Conservation (phyloP, 1,140 invertebrate species). For the Tetramorium parvispinum region DNA sequence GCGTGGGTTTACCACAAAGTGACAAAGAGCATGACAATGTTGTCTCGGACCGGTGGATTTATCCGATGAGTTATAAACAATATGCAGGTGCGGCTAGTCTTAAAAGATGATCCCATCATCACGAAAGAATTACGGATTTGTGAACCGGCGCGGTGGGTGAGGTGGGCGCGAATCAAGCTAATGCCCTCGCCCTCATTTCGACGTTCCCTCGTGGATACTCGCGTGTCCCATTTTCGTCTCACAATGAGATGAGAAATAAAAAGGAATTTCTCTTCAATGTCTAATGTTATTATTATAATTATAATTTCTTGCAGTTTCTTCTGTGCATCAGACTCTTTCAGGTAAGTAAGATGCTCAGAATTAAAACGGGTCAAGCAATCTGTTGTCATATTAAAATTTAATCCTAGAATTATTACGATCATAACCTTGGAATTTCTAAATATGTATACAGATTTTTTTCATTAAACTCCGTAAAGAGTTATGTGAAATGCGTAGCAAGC, state of each 20-base stretch:
- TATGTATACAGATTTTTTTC: background rate
- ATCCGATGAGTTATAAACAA: conserved; percentile 66
- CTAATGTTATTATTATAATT: background rate
- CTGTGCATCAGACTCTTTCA: background rate
- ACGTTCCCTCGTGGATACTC: background rate
- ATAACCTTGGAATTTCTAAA: background rate
- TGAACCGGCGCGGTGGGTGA: conserved; percentile 17
- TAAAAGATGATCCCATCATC: conserved; percentile 68
- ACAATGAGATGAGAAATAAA: background rate
- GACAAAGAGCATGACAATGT: conserved; percentile 38
- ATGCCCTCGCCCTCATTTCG: conserved; percentile 55
- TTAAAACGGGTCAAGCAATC: background rate
- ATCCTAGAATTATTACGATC: background rate
- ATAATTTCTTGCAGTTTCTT: background rate
- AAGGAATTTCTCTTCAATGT: background rate
- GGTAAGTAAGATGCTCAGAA: background rate
- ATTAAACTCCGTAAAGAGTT: background rate
- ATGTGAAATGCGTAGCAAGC: background rate
- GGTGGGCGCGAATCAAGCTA: conserved; percentile 60
- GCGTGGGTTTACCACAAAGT: conserved; percentile 62
- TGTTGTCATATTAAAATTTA: background rate
- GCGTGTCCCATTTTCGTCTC: conserved; percentile 24
- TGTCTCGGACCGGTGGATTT: conserved; percentile 32
- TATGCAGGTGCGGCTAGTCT: conserved; percentile 74
- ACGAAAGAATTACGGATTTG: conserved; percentile 65